Conservation (phyloP, 2,888 invertebrate genomes). For the Globia sparganii region DNA sequence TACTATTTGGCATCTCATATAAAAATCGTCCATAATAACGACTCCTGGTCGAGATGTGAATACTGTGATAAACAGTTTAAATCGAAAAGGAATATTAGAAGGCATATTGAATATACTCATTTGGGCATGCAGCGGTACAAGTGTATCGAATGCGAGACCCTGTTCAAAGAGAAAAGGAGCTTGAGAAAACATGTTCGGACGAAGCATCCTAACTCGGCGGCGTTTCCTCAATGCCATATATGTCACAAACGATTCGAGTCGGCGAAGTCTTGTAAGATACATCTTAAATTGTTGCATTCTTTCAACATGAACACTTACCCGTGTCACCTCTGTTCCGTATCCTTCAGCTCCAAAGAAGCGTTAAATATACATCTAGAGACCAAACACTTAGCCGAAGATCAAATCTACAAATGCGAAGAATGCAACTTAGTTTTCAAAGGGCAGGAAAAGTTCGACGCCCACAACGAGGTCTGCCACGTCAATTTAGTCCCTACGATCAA, state of each 20-base stretch:
- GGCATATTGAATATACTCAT: conserved; percentile 85
- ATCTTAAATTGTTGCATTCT: conserved; percentile 82
- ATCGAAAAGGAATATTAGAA: conserved; percentile 81
- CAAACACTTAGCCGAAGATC: conserved; percentile 81
- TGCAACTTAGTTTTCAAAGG: conserved; percentile 84
- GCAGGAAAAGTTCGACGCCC: conserved; percentile 79
- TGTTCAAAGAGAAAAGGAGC: conserved; percentile 85
- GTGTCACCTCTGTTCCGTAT: conserved; percentile 81
- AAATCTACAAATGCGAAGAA: conserved; percentile 83
- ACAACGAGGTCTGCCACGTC: conserved; percentile 74
- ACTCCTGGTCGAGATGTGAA: conserved; percentile 81
- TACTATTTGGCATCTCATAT: conserved; percentile 83
- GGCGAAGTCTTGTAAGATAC: conserved; percentile 85
- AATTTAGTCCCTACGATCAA: conserved; percentile 66
- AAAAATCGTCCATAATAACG: conserved; percentile 81
- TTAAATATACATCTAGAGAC: conserved; percentile 78
- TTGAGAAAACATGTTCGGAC: conserved; percentile 82
- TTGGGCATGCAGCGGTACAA: conserved; percentile 83
- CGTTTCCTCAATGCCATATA: conserved; percentile 84
- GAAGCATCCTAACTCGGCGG: conserved; percentile 80
- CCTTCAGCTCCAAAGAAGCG: conserved; percentile 79
- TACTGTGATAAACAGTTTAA: conserved; percentile 84
- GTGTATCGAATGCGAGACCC: conserved; percentile 83
- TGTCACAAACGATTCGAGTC: conserved; percentile 85
- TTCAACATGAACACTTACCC: conserved; percentile 84